A percentile compares a stretch with the other conserved stretches of the same genome.
These are phyloP conservation scores for Andrena praecox DNA, from an alignment of 2,888 invertebrate species.

Conservation along the genomic window DNA sequence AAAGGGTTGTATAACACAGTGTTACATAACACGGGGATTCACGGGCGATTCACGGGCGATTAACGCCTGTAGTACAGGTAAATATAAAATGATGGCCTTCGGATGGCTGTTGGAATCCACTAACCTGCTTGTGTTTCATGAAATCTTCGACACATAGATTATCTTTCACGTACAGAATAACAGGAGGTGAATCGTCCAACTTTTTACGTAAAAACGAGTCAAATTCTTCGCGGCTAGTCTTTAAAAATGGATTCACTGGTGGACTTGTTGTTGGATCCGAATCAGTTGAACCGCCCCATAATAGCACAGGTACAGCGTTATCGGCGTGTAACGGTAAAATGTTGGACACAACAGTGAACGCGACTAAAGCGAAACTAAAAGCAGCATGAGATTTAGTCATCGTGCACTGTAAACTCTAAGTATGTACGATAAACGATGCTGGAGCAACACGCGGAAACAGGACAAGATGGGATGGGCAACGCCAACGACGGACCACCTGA, in stretches of 20 bases:
- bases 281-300: conserved; percentile 86
- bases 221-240: conserved; percentile 83
- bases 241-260: conserved; percentile 78
- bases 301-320: conserved; percentile 86
- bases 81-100: no score
- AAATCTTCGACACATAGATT: conserved; percentile 88
- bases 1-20: background rate
- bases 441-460: conserved; percentile 20
- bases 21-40: background rate
- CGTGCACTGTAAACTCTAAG: no score
- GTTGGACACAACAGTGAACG: conserved; percentile 53
- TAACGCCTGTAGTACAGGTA: no score
- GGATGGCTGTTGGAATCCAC: background rate
- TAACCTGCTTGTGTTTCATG: conserved; percentile 85
- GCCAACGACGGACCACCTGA: no score
- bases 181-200: conserved; percentile 83
- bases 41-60: no score
- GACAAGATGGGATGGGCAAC: no score
- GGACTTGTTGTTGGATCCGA: conserved; percentile 39
- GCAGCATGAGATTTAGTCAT: conserved; percentile 54
- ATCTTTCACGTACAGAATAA: conserved; percentile 86
- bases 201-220: conserved; percentile 82
- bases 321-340: conserved; percentile 75
- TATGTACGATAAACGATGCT: no score
- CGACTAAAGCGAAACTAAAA: conserved; percentile 52